A percentile compares a stretch with the other conserved stretches of the same genome.
Conservation (phyloP, 2,797 vertebrate species). For the Pristis pectinata region DNA sequence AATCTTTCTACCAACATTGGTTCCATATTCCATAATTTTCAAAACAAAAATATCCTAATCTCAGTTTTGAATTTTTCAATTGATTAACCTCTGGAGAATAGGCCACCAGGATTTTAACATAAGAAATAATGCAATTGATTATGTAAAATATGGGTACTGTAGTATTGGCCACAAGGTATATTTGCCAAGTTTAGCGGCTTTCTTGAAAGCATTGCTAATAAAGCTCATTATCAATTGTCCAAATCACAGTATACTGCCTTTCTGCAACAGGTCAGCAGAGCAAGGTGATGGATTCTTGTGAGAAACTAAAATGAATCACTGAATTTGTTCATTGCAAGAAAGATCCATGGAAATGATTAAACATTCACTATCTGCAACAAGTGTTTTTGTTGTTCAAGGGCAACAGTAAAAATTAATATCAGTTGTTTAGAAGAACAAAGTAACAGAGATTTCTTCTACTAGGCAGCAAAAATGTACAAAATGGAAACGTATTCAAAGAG, state of each 20-base stretch:
- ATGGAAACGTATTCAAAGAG: slow-evolving; percentile 83
- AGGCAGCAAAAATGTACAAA: slow-evolving; percentile 76
- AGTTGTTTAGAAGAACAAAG: background rate
- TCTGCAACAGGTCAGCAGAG: background rate
- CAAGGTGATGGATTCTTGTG: slow-evolving; percentile 39
- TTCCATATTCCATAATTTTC: no score
- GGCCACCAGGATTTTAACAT: background rate
- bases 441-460: slow-evolving; percentile 35
- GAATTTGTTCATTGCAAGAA: slow-evolving; percentile 29
- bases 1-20: no score
- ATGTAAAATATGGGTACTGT: background rate
- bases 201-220: background rate
- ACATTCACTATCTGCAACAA: background rate
- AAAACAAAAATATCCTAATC: background rate
- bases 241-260: background rate
- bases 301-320: slow-evolving; percentile 37
- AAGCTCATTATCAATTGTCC: background rate
- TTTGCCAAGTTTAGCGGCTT: background rate
- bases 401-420: slow-evolving; percentile 38
- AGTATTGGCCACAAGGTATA: background rate
- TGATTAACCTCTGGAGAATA: background rate
- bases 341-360: background rate
- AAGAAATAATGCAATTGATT: background rate
- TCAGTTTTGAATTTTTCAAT: background rate
- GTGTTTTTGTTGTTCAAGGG: slow-evolving; percentile 13